Evolutionary conservation across 2,113 vertebrate genomes (phyloP).

Genomic region (Xiphophorus maculatus): DNA sequence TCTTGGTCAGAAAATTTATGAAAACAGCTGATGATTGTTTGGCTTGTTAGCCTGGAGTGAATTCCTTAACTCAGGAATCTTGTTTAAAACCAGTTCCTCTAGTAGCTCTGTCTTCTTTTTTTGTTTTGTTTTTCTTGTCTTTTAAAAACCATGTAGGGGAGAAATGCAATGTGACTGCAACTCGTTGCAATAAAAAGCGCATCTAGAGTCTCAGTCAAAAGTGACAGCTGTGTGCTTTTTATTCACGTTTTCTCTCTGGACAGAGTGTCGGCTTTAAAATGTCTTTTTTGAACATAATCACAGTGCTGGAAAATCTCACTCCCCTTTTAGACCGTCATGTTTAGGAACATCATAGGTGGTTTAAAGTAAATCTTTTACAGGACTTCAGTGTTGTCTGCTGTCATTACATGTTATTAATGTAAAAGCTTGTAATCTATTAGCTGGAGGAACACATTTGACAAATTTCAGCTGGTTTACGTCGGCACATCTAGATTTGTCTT

Average conservation of each 20-base stretch:
- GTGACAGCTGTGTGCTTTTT: slow-evolving; percentile 17
- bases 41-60: slow-evolving; percentile 9
- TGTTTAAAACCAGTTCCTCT: slow-evolving; percentile 30
- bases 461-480: not conserved
- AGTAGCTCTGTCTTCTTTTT: not conserved
- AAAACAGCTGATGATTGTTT: slow-evolving; percentile 23
- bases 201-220: slow-evolving; percentile 15
- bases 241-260: slow-evolving; percentile 24
- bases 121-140: not conserved
- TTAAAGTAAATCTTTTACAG: not conserved
- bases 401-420: not conserved
- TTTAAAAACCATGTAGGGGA: not conserved
- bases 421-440: not conserved
- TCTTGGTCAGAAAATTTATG: slow-evolving; percentile 1
- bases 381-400: not conserved
- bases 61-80: slow-evolving; percentile 44
- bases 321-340: too few relatives aligned
- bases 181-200: slow-evolving; percentile 4
- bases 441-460: not conserved
- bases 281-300: slow-evolving; percentile 17
- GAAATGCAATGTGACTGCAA: slow-evolving; percentile 22
- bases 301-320: not conserved
- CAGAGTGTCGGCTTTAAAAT: slow-evolving; percentile 24
- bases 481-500: slow-evolving; percentile 1
- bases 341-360: not conserved